Percentiles rank a stretch among this genome's conserved stretches.
These are phyloP conservation scores for Caenorhabditis afra DNA, from an alignment of 2,888 invertebrate genomes.

Conservation along the genomic window DNA sequence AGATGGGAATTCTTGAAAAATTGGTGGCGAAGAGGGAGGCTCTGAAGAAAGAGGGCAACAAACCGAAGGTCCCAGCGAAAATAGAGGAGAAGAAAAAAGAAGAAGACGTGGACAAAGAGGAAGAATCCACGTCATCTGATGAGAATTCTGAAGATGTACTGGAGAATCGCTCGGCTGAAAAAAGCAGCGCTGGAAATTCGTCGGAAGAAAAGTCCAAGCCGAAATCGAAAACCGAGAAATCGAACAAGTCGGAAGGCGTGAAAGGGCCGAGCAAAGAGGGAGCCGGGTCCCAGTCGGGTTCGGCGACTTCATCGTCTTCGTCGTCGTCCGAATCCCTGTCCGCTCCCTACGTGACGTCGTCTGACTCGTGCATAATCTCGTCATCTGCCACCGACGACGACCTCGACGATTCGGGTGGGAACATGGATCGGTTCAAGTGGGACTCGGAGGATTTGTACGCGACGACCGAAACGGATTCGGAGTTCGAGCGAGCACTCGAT, in stretches of 20 bases:
- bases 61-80: background rate
- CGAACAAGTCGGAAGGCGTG: background rate
- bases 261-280: background rate
- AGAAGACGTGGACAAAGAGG: conserved; percentile 1
- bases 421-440: conserved; percentile 17
- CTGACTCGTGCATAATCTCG: conserved; percentile 12
- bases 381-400: conserved; percentile 20
- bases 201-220: conserved; percentile 1
- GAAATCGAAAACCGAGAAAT: background rate
- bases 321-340: background rate
- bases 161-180: background rate
- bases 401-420: background rate
- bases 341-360: background rate
- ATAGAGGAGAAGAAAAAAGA: conserved; percentile 14
- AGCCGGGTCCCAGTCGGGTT: background rate
- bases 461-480: conserved; percentile 26
- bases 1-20: conserved; percentile 9
- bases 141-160: background rate
- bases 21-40: background rate
- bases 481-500: conserved; percentile 11
- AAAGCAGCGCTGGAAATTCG: background rate
- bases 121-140: conserved; percentile 1
- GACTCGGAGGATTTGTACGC: conserved; percentile 31
- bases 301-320: conserved; percentile 15
- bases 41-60: background rate